Percentiles rank a stretch among this genome's conserved stretches.
phyloP scores from a whole-genome alignment of 2,797 vertebrate species.

The Coreius guichenoti region DNA sequence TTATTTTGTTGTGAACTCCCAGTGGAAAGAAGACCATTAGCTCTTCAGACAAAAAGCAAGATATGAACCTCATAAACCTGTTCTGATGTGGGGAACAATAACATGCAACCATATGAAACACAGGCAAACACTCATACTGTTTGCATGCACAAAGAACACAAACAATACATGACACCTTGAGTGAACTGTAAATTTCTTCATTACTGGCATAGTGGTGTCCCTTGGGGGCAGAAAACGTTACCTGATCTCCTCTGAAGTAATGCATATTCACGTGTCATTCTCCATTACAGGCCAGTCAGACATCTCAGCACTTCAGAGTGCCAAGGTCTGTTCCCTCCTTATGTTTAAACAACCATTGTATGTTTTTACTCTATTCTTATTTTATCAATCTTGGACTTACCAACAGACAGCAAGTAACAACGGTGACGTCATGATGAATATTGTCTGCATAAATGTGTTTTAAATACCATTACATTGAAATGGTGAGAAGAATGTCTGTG shows the following conservation, averaged over 20 bases:
- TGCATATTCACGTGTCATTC: neutral
- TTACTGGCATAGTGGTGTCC: neutral
- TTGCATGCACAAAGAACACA: neutral
- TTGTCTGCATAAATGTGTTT: conserved; percentile 21
- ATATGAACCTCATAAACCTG: neutral
- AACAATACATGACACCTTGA: neutral
- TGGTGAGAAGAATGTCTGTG: conserved; percentile 2
- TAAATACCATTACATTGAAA: conserved; percentile 2
- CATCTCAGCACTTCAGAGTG: neutral
- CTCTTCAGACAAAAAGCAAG: conserved; percentile 5
- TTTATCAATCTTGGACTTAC: conserved; percentile 11
- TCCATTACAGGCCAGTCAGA: neutral
- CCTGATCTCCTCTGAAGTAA: neutral
- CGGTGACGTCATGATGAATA: neutral
- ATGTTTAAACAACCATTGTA: conserved; percentile 29
- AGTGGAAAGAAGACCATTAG: conserved; percentile 11
- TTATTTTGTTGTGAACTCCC: neutral
- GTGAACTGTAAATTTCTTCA: neutral
- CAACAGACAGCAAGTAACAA: neutral
- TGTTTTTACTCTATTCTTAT: conserved; percentile 25
- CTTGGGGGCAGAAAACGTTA: neutral
- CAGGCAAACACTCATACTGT: neutral
- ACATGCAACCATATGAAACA: neutral
- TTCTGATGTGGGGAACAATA: neutral
- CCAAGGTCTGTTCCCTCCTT: neutral